Evolutionary conservation across 2,113 vertebrate genomes (phyloP), one percentile per base, ranked within the genome.

Genomic region (Ophiodon elongatus): DNA sequence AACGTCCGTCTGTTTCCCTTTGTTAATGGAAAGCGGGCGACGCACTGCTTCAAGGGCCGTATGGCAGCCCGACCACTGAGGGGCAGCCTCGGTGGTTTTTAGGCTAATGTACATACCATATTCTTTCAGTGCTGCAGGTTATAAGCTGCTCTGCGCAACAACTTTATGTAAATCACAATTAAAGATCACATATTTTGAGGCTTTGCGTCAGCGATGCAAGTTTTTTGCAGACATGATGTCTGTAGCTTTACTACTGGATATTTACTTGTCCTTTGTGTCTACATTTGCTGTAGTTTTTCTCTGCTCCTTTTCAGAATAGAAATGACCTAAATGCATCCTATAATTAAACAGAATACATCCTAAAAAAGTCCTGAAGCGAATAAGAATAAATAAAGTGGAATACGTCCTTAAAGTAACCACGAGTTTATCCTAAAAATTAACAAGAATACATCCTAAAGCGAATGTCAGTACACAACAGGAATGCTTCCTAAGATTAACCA

Each of bases 1-100:
- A 73, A 73, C 64, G 62, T 43, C 65, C 68, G 59, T 29, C 50
- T 37, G 23, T 68, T 80, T 31, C 25, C 37, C 39, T 37, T 13
- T 15, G 56, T 23, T 31, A 73, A 83, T 33, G 21, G 27, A 71
- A 37, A 65, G 54, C 6, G 9, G 27, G 23, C 39, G 37, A 33
- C 19, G 33, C 11, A 13, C 8, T 27, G 41, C 17, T 80, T 56
- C 6, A 25, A 52, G 35, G 25, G 35, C 23, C 27, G n/a, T 8
- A 23, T 2, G 41, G 41, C 37, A 52, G 68, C 39, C 39, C 23
- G 31, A 73, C 69, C 43, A 62, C 33, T 8, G 64, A 45, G 60
- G 27, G 57, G 64, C 33, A 21, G 65, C 35, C 13, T 33, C 7
- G 5, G 25, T 64, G 43, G 21, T 41, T 65, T 66, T 76, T 8